These are phyloP conservation scores for Dascillus cervinus DNA, from an alignment of 2,888 invertebrate genomes.

Conservation along the genomic window DNA sequence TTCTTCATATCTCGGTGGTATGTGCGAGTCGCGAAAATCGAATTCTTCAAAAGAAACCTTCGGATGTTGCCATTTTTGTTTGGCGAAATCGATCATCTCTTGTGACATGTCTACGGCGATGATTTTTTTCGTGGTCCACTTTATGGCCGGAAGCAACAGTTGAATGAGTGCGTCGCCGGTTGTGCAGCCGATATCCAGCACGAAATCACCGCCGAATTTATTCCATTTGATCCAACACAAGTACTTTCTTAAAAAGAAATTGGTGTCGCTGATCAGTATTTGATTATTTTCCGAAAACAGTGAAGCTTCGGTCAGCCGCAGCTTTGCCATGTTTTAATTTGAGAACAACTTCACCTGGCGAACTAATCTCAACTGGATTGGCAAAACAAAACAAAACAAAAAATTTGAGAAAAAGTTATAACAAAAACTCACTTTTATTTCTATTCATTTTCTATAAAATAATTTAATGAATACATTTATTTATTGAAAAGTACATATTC, in stretches of 20 bases:
- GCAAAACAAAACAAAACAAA: too few relatives aligned
- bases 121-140: conserved; percentile 46
- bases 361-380: too few relatives aligned
- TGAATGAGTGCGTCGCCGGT: conserved; percentile 62
- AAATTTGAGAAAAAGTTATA: too few relatives aligned
- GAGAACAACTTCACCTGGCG: too few relatives aligned
- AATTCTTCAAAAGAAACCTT: too few relatives aligned
- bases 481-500: too few relatives aligned
- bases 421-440: too few relatives aligned
- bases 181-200: conserved; percentile 68
- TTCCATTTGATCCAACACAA: conserved; percentile 45
- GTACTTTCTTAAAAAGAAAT: conserved; percentile 57
- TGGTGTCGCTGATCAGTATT: conserved; percentile 58
- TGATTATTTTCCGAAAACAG: too few relatives aligned
- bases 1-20: conserved; percentile 44
- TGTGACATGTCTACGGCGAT: conserved; percentile 64
- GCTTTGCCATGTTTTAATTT: too few relatives aligned
- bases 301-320: too few relatives aligned
- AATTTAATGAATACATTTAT: too few relatives aligned
- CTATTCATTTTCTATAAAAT: too few relatives aligned
- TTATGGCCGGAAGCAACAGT: conserved; percentile 55
- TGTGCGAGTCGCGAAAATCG: conserved; percentile 51
- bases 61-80: conserved; percentile 41
- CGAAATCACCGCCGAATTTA: conserved; percentile 41
- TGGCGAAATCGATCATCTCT: conserved; percentile 63